phyloP scores from a whole-genome alignment of 2,888 invertebrate genomes.

The Siphlonurus alternatus region DNA sequence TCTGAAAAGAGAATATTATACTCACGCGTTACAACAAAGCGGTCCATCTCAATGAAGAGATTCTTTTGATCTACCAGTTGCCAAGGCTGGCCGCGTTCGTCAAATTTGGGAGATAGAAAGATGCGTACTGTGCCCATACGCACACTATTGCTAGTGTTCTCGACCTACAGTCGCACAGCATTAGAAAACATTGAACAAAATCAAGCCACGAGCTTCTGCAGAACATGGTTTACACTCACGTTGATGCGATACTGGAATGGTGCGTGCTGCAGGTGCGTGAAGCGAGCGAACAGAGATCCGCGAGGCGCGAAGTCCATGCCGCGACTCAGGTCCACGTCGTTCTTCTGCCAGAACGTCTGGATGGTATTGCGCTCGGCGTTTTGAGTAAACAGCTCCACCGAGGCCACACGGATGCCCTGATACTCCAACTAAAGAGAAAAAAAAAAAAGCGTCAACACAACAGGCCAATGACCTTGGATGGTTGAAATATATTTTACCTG shows the following conservation, averaged over 20 bases:
- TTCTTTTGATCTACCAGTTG: slow-evolving; percentile 41
- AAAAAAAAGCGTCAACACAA: too few relatives aligned
- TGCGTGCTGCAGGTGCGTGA: slow-evolving; percentile 66
- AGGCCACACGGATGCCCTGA: slow-evolving; percentile 41
- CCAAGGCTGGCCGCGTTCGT: slow-evolving; percentile 47
- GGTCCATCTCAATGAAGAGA: slow-evolving; percentile 55
- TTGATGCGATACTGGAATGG: too few relatives aligned
- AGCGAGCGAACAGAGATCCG: slow-evolving; percentile 51
- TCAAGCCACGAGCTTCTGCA: too few relatives aligned
- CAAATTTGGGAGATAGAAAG: slow-evolving; percentile 47
- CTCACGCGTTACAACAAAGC: slow-evolving; percentile 45
- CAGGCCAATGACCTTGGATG: background rate
- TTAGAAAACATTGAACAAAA: too few relatives aligned
- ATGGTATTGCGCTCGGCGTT: slow-evolving; percentile 27
- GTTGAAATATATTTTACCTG: slow-evolving; percentile 28
- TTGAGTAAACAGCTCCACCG: slow-evolving; percentile 33
- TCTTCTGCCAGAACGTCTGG: too few relatives aligned
- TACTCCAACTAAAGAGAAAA: slow-evolving; percentile 36
- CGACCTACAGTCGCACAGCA: slow-evolving; percentile 14
- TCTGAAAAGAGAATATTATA: too few relatives aligned
- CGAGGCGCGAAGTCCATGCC: slow-evolving; percentile 70
- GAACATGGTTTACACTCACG: slow-evolving; percentile 37
- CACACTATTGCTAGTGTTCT: slow-evolving; percentile 23
- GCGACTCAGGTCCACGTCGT: too few relatives aligned
- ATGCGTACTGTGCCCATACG: slow-evolving; percentile 51